These are phyloP conservation scores for Crotalus helleri DNA, from an alignment of 2,113 vertebrate species.

Conservation along the genomic window DNA sequence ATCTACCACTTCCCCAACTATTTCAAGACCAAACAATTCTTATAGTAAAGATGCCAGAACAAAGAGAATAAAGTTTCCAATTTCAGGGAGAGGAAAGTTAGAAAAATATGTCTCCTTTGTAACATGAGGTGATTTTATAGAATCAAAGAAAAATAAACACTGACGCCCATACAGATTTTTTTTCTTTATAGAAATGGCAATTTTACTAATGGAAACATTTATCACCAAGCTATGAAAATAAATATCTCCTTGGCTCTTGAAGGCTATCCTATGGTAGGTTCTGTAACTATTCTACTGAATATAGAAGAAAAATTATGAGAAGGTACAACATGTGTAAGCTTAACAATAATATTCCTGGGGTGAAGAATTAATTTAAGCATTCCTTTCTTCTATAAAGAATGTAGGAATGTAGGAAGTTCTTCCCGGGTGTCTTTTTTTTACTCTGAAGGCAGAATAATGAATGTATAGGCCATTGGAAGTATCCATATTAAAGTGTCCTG, in stretches of 20 bases:
- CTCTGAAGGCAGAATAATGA: neutral
- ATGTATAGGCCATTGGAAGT: neutral
- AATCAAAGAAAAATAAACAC: conserved; percentile 3
- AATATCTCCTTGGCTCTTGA: neutral
- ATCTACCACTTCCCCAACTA: neutral
- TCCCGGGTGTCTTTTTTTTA: too few species aligned
- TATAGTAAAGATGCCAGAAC: neutral
- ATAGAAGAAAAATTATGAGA: neutral
- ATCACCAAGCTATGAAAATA: neutral
- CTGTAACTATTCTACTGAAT: neutral
- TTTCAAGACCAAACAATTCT: neutral
- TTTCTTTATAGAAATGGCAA: neutral
- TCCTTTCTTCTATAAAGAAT: neutral
- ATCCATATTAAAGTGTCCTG: neutral
- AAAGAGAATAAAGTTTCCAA: neutral
- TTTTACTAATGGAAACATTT: neutral
- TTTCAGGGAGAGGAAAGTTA: neutral
- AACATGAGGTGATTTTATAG: neutral
- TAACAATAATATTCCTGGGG: neutral
- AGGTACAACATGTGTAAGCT: neutral
- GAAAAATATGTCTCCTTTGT: conserved; percentile 12
- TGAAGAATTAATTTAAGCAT: neutral
- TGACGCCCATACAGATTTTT: neutral
- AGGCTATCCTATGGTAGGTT: neutral
- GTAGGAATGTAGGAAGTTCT: neutral